Evolutionary conservation across 1,140 invertebrate genomes (phyloP), one percentile per base, ranked within the genome.

Genomic region (Drosophila lacteicornis): DNA sequence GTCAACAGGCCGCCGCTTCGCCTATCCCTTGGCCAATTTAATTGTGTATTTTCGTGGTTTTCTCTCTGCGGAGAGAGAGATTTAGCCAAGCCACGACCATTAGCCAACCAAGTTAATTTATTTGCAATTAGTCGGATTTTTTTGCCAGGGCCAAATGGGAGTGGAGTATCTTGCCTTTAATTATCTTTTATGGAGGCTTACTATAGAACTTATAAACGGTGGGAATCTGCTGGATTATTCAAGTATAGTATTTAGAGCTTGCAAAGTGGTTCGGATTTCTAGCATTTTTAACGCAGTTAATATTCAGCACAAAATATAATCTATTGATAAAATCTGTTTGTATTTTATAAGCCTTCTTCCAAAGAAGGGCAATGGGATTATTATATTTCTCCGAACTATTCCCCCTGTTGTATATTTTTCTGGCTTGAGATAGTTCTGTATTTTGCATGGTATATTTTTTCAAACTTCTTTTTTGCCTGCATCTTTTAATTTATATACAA

Each of bases 111-210:
- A 76, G 81, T 85, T 86, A 90, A 90, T 90, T 90, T 90, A 90
- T 90, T 90, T 90, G 85, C 85, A 90, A 90, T 90, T 90, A 90
- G 85, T 71, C 36, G 60, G 62, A 66, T 62, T 50, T 69, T 53
- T 67, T 38, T 56, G 53, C 13, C 12, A 17, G 55, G 46, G 13
- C 45, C 15, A 25, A 51, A 55, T 67, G 63, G 33, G 22, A 8
- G 47, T 33, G 15, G 66, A 19, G 36, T 49, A 22, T 17, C 30
- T 17, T 43, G 43, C 22, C 19, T 43, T 57, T 68, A n/a, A 40
- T 36, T 46, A 56, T 43, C 19, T 60, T 50, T 36, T 50, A 22
- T 61, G 22, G 36, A 2, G 43, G 30, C 1, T 71, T 17, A 12
- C 17, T 15, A 36, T 15, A 19, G 17, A 27, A 3, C 43, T 5